Evolutionary conservation across 2,797 vertebrate genomes (phyloP), one percentile per base, ranked within the genome.

Genomic region (Neoniphon sammara): DNA sequence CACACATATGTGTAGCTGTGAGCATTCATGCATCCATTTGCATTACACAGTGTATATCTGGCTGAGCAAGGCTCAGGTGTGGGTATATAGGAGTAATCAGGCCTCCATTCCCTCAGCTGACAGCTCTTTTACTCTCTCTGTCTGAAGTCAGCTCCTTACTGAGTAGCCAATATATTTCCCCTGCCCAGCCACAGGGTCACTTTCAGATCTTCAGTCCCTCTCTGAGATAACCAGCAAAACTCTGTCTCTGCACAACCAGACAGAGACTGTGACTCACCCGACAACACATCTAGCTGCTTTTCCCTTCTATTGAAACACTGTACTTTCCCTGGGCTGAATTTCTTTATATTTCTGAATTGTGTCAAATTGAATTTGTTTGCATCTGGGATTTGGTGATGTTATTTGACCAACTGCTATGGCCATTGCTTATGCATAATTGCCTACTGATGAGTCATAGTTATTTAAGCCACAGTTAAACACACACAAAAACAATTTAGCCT

Each of bases 101-200:
- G 60, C 82, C 86, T 86, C 70, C 82, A 88, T 91, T 86, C 80
- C 87, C 82, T 85, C 73, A 66, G 78, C 89, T 93, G 93, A 91
- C 93, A 93, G 89, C 86, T 91, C 83, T 89, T 87, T 91, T 86
- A 85, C 87, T 87, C 84, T 88, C 85, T 75, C 80, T 70, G 80
- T 90, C 89, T 93, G 85, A 87, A 89, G 83, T 81, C 85, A 47
- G 79, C 80, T 80, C 88, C 73, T 85, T 87, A 79, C 81, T 73
- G 49, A 86, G 77, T 42, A 91, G 85, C 85, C 86, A 89, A 91
- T 93, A 91, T 87, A 91, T 93, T 89, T 90, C 86, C 77, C 87
- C 49, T 71, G 80, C 84, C 80, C 65, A 58, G 85, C 77, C 78
- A 80, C 70, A 4, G 75, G 83, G 79, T 86, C 52, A 79, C 85